Evolutionary conservation across 2,888 invertebrate species (phyloP), one percentile per base, ranked within the genome.

Genomic region (Cetonia aurata): DNA sequence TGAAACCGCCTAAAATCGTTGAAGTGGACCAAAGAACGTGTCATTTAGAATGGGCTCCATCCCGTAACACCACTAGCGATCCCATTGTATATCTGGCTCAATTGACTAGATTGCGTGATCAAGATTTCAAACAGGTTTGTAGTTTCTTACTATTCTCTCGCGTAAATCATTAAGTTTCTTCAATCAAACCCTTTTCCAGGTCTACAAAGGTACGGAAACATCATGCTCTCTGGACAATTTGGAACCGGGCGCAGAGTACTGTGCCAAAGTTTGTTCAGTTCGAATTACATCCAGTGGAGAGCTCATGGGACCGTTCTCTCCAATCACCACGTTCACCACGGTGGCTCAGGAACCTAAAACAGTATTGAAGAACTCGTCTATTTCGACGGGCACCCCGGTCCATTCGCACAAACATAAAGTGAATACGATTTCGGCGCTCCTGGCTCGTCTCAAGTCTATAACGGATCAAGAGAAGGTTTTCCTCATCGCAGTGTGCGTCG

Each of bases 71-170:
- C 12, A 88, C 89, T 76, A 83, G 84, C 48, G 95, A 95, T 84
- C 88, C 90, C 41, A 86, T 93, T 62, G 87, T 90, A 75, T 96
- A 95, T 85, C 88, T 91, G 78, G 88, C 96, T 77, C 96, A 96
- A 85, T 79, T 90, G 71, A 86, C 88, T 53, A 86, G 87, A 53
- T 82, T 87, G 55, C 86, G 87, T 77, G 90, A 91, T 79, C 88
- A 88, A 78, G 88, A 89, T 76, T 91, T 87, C 81, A 88, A 87
- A 84, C 87, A 89, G 88, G 91, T 91, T 80, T 6, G 37, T 37
- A 83, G 82, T 15, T 67, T 42, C 12, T 55, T 9, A 12, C 67
- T n/a, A 67, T n/a, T n/a, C n/a, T n/a, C n/a, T n/a, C n/a, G n/a
- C 33, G 6, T 13, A 37, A 8, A 37, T 37, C 37, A 37, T 37